phyloP scores from a whole-genome alignment of 2,888 invertebrate species.

The Lepidochrysops patricia region DNA sequence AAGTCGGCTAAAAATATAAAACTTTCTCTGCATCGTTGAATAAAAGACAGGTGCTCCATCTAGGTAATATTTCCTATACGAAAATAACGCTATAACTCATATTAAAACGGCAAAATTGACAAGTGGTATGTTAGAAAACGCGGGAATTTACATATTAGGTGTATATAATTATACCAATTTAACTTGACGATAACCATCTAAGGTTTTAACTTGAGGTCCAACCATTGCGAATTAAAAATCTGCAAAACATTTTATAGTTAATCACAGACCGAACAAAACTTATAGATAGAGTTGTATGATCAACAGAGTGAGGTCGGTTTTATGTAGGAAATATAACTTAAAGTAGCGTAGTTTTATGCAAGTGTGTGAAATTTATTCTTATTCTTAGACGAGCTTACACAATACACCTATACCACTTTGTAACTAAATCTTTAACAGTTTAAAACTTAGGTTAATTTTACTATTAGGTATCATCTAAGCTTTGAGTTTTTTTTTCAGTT shows the following conservation, averaged over 20 bases:
- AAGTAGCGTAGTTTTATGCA: no score
- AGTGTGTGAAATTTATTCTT: no score
- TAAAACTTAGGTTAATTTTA: no score
- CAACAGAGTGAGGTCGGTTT: no score
- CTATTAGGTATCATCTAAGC: no score
- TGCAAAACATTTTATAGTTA: not conserved
- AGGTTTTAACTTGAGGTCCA: conserved; percentile 6
- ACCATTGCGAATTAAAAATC: not conserved
- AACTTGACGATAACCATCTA: not conserved
- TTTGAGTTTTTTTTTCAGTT: no score
- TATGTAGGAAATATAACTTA: no score
- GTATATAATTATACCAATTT: not conserved
- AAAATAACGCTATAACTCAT: not conserved
- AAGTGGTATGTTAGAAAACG: not conserved
- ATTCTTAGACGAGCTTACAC: no score
- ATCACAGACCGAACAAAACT: no score
- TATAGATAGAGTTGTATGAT: no score
- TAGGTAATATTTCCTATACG: not conserved
- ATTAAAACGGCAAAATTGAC: not conserved
- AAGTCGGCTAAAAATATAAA: not conserved
- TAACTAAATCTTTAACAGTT: no score
- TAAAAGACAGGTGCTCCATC: not conserved
- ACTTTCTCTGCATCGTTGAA: not conserved
- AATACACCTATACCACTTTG: no score
- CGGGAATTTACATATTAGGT: not conserved